Conservation (phyloP, 2,797 vertebrate species). For the Parauchenoglanis ngamensis region DNA sequence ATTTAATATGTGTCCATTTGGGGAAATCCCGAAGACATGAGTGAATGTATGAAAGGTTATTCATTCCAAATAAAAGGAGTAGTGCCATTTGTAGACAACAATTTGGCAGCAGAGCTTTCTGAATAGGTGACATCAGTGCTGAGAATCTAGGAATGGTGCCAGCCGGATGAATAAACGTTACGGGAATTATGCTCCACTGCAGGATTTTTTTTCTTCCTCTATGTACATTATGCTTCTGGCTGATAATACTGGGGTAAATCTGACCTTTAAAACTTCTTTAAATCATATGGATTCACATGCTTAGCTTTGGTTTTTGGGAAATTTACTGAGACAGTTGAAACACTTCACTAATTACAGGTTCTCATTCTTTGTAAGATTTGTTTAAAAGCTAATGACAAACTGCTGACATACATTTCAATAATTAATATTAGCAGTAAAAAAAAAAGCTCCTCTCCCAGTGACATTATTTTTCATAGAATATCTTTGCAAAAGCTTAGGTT, state of each 20-base stretch:
- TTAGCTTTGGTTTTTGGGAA: neutral
- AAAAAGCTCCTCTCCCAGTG: neutral
- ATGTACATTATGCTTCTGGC: neutral
- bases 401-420: neutral
- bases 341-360: neutral
- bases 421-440: neutral
- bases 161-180: neutral
- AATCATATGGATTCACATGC: neutral
- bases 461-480: neutral
- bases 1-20: neutral
- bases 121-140: neutral
- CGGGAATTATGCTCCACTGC: neutral
- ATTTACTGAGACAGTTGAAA: neutral
- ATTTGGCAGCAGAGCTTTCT: neutral
- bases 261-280: neutral
- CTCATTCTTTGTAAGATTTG: neutral
- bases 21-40: neutral
- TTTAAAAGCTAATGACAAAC: neutral
- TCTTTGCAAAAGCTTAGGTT: neutral
- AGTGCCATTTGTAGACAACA: slow-evolving; percentile 4
- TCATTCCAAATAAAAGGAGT: neutral
- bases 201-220: neutral
- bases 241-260: slow-evolving; percentile 1
- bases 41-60: neutral
- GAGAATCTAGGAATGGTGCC: neutral